Conservation (phyloP, 2,888 invertebrate species). For the Mycalesis mineus region DNA sequence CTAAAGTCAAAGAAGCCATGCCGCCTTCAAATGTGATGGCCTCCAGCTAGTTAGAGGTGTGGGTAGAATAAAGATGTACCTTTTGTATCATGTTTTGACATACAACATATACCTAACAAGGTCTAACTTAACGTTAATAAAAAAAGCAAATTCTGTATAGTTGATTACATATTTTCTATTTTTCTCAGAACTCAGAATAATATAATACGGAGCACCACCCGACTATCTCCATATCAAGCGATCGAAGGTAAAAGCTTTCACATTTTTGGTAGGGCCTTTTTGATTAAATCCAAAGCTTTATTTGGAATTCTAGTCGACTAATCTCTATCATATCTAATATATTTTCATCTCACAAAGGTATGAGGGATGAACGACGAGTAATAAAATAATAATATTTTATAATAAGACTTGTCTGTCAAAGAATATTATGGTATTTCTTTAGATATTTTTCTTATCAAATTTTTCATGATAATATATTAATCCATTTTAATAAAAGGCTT, state of each 20-base stretch:
- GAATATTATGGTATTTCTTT: constrained; percentile 1
- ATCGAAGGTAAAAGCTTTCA: constrained; percentile 12
- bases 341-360: background rate
- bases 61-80: background rate
- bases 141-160: constrained; percentile 16
- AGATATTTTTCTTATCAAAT: background rate
- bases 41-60: no score
- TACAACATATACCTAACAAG: background rate
- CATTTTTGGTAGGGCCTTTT: constrained; percentile 5
- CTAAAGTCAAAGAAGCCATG: no score
- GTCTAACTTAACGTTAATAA: no score
- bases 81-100: no score
- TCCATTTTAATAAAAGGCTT: no score
- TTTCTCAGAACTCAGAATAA: constrained; percentile 29
- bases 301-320: constrained; percentile 7
- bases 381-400: constrained; percentile 2
- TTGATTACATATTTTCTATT: constrained; percentile 31
- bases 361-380: background rate
- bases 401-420: background rate
- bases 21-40: no score
- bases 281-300: constrained; percentile 13
- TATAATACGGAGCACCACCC: constrained; percentile 15
- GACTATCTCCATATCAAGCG: constrained; percentile 21
- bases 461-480: background rate
- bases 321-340: constrained; percentile 5